Conservation (phyloP, 2,113 vertebrate genomes). For the Tachysurus fulvidraco region DNA sequence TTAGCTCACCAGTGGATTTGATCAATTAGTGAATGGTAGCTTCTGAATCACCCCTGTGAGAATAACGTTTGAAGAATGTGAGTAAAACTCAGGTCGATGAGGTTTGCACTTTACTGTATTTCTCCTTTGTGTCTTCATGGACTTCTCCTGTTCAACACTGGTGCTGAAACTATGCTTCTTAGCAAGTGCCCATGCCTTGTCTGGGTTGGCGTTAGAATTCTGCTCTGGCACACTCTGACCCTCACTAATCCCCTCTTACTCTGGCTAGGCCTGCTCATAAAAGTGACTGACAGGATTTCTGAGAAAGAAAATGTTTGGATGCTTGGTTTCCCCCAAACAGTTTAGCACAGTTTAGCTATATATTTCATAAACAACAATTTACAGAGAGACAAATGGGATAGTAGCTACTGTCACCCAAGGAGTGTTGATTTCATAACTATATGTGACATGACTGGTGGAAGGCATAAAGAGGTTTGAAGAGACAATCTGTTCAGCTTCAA, state of each 20-base stretch:
- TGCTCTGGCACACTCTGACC: slow-evolving; percentile 48
- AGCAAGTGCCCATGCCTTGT: slow-evolving; percentile 34
- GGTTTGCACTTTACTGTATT: slow-evolving; percentile 27
- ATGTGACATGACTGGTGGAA: slow-evolving; percentile 51
- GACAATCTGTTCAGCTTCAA: slow-evolving; percentile 20
- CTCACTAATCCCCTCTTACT: slow-evolving; percentile 56
- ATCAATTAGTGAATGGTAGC: slow-evolving; percentile 13
- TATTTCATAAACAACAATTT: slow-evolving; percentile 49
- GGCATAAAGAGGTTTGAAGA: slow-evolving; percentile 50
- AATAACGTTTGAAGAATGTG: slow-evolving; percentile 30
- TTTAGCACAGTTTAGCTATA: slow-evolving; percentile 34
- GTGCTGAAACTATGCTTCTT: slow-evolving; percentile 44
- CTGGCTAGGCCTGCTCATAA: slow-evolving; percentile 57
- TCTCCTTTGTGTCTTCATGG: slow-evolving; percentile 38
- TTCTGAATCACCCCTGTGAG: slow-evolving; percentile 11
- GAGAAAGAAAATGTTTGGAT: slow-evolving; percentile 54
- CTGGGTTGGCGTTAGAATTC: slow-evolving; percentile 51
- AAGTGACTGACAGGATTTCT: slow-evolving; percentile 60
- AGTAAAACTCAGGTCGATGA: slow-evolving; percentile 12
- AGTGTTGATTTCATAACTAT: slow-evolving; percentile 42
- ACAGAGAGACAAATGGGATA: slow-evolving; percentile 49
- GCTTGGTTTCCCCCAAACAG: slow-evolving; percentile 37
- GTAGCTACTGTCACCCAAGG: slow-evolving; percentile 42
- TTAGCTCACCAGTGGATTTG: slow-evolving; percentile 22
- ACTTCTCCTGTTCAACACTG: slow-evolving; percentile 53